Evolutionary conservation across 2,888 invertebrate species (phyloP).

Genomic region (Cheilosia pagana): DNA sequence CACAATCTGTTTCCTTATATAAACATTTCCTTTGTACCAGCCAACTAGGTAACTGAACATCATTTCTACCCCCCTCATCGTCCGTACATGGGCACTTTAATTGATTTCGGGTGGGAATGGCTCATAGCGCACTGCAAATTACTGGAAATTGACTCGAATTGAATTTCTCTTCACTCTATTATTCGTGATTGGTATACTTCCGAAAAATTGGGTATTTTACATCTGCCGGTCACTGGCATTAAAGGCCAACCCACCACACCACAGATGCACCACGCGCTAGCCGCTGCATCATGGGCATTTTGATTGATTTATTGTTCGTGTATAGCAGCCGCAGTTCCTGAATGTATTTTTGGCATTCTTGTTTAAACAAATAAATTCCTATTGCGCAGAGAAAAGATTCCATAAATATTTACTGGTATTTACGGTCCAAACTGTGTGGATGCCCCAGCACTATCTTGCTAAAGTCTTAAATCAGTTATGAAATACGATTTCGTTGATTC

Average conservation of each 20-base stretch:
- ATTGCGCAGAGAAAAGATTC: not conserved
- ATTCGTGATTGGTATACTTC: slow-evolving; percentile 44
- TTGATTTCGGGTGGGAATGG: slow-evolving; percentile 49
- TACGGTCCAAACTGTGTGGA: not conserved
- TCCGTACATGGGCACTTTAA: slow-evolving; percentile 35
- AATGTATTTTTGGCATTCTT: not conserved
- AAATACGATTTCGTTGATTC: not conserved
- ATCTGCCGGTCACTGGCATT: slow-evolving; percentile 17
- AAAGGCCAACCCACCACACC: not conserved
- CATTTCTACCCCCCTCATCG: not conserved
- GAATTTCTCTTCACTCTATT: slow-evolving; percentile 56
- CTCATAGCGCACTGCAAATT: slow-evolving; percentile 37
- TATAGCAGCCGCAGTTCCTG: not conserved
- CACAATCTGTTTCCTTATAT: slow-evolving; percentile 7
- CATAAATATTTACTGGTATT: not conserved
- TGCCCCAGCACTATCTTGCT: not conserved
- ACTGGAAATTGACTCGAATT: slow-evolving; percentile 51
- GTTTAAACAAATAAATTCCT: not conserved
- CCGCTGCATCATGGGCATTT: not conserved
- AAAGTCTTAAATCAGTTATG: not conserved
- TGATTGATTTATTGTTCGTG: slow-evolving; percentile 8
- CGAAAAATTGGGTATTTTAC: slow-evolving; percentile 21
- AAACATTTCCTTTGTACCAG: not conserved
- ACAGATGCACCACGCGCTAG: not conserved
- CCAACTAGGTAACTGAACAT: not conserved